These are phyloP conservation scores for Phycodurus eques DNA, from an alignment of 2,113 vertebrate genomes.

Conservation along the genomic window DNA sequence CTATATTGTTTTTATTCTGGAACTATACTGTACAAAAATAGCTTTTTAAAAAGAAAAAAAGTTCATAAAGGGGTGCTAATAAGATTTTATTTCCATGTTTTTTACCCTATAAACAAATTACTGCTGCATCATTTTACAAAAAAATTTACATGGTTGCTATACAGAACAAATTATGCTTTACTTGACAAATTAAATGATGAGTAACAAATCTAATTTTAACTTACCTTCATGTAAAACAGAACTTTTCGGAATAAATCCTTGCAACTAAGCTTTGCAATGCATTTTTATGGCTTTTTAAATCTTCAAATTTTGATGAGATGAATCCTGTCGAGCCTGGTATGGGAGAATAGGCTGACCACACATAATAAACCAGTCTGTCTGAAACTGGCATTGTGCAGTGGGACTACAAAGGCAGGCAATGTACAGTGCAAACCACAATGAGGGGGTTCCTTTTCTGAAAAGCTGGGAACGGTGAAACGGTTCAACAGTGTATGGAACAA, in stretches of 20 bases:
- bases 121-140: neutral
- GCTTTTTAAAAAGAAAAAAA: neutral
- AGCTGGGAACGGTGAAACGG: constrained; percentile 58
- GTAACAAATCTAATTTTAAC: constrained; percentile 12
- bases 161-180: neutral
- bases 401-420: constrained; percentile 62
- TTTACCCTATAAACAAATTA: neutral
- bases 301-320: constrained; percentile 22
- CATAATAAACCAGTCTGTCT: constrained; percentile 59
- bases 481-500: constrained; percentile 56
- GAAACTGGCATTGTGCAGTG: constrained; percentile 63
- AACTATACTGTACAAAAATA: neutral
- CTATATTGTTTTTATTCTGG: neutral
- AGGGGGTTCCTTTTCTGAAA: constrained; percentile 59
- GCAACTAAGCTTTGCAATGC: constrained; percentile 28
- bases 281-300: constrained; percentile 51
- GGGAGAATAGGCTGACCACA: constrained; percentile 59
- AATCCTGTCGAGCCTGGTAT: constrained; percentile 28
- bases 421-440: constrained; percentile 68
- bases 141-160: neutral
- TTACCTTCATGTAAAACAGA: constrained; percentile 47
- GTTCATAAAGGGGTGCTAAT: neutral
- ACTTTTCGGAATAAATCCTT: constrained; percentile 40
- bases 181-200: neutral
- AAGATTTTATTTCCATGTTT: neutral